Evolutionary conservation across 2,888 invertebrate genomes (phyloP), one percentile per base, ranked within the genome.

Genomic region (Cheilosia vernalis): DNA sequence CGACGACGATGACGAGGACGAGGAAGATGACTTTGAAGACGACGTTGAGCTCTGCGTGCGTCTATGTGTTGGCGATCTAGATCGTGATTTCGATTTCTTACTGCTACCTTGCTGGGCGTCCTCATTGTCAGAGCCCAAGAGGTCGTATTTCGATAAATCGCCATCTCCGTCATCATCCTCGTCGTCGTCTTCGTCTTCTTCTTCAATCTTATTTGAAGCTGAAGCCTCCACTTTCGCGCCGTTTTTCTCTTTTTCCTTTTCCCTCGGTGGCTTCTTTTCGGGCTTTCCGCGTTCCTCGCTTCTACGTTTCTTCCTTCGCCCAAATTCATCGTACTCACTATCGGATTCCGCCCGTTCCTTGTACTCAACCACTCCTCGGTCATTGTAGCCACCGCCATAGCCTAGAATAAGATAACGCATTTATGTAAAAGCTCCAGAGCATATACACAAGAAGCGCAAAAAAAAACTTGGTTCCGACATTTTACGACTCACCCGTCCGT

Each of bases 301-400:
- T 73, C 89, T 91, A 37, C 89, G 89, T 61, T 95, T 95, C 90
- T 95, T 95, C 88, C 93, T 94, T 60, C 95, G 93, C 0, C 95
- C 95, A 91, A 97, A 97, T 91, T 99, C 99, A 92, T 99, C 99
- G 92, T 97, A 99, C 92, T 99, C 99, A 90, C 97, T 98, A 90
- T 98, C 98, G 4, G 96, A 96, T 37, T 97, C 96, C 10, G 96
- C 95, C 63, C 97, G 94, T 89, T 97, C 95, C 88, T 98, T 97
- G 90, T 99, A 99, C 91, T 99, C 99, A 1, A 99, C 98, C 5
- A 97, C 95, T 63, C 98, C 98, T 80, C 99, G 94, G 91, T 99
- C 99, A 93, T 99, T 99, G 92, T 98, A 99, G 33, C 97, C 97
- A 66, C 97, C 97, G 47, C 97, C 97, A 89, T 97, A 97, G 15